Evolutionary conservation across 2,113 vertebrate species (phyloP), one percentile per base, ranked within the genome.

Genomic region (Piaya cayana): DNA sequence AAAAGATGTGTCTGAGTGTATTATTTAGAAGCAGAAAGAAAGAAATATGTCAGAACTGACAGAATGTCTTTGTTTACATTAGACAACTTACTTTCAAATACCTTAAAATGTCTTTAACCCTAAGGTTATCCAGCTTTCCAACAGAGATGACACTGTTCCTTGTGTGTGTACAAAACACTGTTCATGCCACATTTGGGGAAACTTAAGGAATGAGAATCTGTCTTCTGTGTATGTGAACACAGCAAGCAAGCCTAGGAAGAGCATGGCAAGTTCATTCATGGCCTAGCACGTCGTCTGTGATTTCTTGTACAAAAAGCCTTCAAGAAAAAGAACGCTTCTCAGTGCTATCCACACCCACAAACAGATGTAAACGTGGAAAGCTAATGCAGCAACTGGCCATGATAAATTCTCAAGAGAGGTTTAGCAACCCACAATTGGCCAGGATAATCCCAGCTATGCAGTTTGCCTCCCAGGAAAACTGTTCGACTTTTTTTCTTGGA

Each of bases 341-440:
- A 82, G 58, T 45, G 45, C 67, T 76, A 23, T 37, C 81, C 89
- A 95, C 95, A 95, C 86, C 91, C 94, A 89, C 67, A 82, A 95
- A 79, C 91, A 97, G 86, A 91, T 93, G 83, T 45, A 72, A 22
- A 89, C 86, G 67, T n/a, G 15, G 81, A 84, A 94, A 83, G 50
- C 55, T 72, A 88, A 18, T 49, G 52, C 8, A 88, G 67, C 27
- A 94, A 26, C 11, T 87, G 67, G 78, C 78, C 58, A 59, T 11
- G 4, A 34, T 79, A 85, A 82, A 87, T 25, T 68, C 83, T 32
- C 58, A 9, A 29, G 74, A 79, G 83, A 60, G 32, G 53, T 58
- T 89, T 62, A 92, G 86, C 50, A 96, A 79, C 55, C 74, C 80
- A 87, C 53, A 89, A 76, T 58, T 92, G 67, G 81, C 69, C 62